Evolutionary conservation across 2,888 invertebrate genomes (phyloP), one percentile per base, ranked within the genome.

Genomic region (Dicranocentrus wangi): DNA sequence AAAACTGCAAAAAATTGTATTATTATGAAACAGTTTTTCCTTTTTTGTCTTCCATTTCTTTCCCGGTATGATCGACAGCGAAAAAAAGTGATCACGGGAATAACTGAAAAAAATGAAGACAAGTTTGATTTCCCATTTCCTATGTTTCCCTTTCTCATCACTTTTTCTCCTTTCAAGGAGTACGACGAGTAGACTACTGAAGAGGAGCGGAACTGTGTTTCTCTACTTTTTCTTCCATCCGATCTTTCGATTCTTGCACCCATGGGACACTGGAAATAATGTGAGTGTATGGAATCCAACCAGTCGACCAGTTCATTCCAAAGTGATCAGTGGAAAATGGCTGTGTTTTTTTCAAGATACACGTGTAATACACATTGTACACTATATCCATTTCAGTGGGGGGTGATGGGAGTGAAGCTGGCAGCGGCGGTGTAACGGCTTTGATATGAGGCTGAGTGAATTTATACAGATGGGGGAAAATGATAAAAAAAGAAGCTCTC

Each of bases 321-420:
- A 55, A 55, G 25, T 55, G 55, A 55, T 55, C 55, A 23, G 55
- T 55, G 7, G 55, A 55, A 55, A 55, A 51, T 10, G 10, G 32
- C 32, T 7, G 32, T 32, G 3, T 32, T 3, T 7, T 32, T 32
- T 10, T 32, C 32, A 32, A 32, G 10, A 10, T 32, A 32, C 32
- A 32, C 32, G 32, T 32, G 10, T 32, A 32, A 32, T n/a, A 32
- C 10, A 32, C 32, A 32, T 32, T 7, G 32, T 32, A 32, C 32
- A 32, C 3, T n/a, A 10, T 32, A 3, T 32, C 32, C 10, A 32
- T 32, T 32, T 32, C 32, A 32, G 5, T 32, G 32, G 10, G 5
- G 32, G 32, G n/a, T n/a, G n/a, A 32, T 32, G 10, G 32, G 32
- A 17, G n/a, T 51, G 19, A 19, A 51, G 51, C 17, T 51, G 7